These are phyloP conservation scores for Drosophila melanosoma DNA, from an alignment of 2,888 invertebrate genomes.

Conservation along the genomic window DNA sequence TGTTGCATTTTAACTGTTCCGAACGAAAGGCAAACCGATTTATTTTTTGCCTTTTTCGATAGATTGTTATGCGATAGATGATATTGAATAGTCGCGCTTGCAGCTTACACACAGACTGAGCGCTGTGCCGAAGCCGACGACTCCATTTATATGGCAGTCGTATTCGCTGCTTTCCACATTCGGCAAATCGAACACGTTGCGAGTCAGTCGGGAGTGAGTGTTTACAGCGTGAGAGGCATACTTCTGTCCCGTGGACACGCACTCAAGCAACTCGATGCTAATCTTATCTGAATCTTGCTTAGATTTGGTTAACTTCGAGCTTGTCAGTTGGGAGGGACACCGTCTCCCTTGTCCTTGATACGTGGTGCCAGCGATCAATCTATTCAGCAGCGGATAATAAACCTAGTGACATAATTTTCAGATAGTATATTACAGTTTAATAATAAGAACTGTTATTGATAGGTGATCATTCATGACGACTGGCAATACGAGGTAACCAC, in stretches of 20 bases:
- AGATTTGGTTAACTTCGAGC: slow-evolving; percentile 50
- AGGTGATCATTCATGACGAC: neutral
- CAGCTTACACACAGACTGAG: slow-evolving; percentile 80
- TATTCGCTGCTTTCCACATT: slow-evolving; percentile 51
- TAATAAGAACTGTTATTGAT: slow-evolving; percentile 6
- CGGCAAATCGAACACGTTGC: slow-evolving; percentile 52
- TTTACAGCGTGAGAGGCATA: slow-evolving; percentile 35
- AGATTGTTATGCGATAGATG: neutral
- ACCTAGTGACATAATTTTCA: slow-evolving; percentile 21
- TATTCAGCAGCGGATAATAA: slow-evolving; percentile 21
- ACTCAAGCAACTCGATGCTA: slow-evolving; percentile 28
- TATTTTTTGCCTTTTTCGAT: neutral
- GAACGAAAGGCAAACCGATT: slow-evolving; percentile 27
- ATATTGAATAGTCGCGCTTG: slow-evolving; percentile 36
- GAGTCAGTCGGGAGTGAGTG: slow-evolving; percentile 29
- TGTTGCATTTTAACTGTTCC: slow-evolving; percentile 53
- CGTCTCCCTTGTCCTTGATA: slow-evolving; percentile 28
- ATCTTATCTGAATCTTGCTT: slow-evolving; percentile 67
- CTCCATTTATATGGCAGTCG: slow-evolving; percentile 74
- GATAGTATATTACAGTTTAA: slow-evolving; percentile 13
- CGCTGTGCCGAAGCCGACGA: slow-evolving; percentile 68
- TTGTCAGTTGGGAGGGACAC: slow-evolving; percentile 41
- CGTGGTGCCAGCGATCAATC: slow-evolving; percentile 34
- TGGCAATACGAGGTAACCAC: slow-evolving; percentile 1
- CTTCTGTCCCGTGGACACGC: slow-evolving; percentile 46